Conservation (phyloP, 2,888 invertebrate genomes). For the Lissocephala sabroskyi region DNA sequence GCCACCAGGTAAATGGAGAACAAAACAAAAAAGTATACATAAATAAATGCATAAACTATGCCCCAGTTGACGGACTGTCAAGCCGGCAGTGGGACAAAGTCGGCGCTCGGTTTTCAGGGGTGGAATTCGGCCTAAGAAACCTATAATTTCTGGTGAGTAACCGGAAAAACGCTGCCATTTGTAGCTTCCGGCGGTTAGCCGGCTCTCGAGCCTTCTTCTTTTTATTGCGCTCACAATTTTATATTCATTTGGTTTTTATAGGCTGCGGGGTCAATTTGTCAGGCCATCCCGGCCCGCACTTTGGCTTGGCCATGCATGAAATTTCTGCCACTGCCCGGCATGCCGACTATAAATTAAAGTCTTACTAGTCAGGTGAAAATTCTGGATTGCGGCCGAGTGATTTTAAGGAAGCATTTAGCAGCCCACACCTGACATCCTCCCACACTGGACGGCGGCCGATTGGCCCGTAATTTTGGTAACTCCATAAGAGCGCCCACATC, state of each 20-base stretch:
- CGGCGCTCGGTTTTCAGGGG: background rate
- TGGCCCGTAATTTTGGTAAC: slow-evolving; percentile 11
- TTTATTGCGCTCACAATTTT: slow-evolving; percentile 17
- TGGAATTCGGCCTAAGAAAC: slow-evolving; percentile 30
- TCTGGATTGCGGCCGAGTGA: too few species aligned
- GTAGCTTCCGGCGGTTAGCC: slow-evolving; percentile 25
- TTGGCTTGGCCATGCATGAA: slow-evolving; percentile 23
- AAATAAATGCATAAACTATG: slow-evolving; percentile 15
- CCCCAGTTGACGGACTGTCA: slow-evolving; percentile 36
- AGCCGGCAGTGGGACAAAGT: background rate
- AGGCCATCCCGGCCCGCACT: slow-evolving; percentile 21
- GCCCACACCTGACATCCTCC: too few species aligned
- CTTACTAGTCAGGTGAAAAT: too few species aligned
- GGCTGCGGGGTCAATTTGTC: slow-evolving; percentile 11
- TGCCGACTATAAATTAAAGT: too few species aligned
- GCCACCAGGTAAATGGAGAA: slow-evolving; percentile 2
- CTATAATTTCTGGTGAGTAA: slow-evolving; percentile 51
- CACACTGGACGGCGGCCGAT: background rate
- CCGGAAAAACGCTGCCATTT: slow-evolving; percentile 49
- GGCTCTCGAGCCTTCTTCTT: slow-evolving; percentile 6
- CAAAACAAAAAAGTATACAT: slow-evolving; percentile 44
- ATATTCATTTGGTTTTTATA: background rate
- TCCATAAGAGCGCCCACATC: slow-evolving; percentile 23
- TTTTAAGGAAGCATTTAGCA: too few species aligned
- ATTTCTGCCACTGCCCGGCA: too few species aligned